Conservation (phyloP, 2,113 vertebrate species). For the Heterotilapia buettikoferi region DNA sequence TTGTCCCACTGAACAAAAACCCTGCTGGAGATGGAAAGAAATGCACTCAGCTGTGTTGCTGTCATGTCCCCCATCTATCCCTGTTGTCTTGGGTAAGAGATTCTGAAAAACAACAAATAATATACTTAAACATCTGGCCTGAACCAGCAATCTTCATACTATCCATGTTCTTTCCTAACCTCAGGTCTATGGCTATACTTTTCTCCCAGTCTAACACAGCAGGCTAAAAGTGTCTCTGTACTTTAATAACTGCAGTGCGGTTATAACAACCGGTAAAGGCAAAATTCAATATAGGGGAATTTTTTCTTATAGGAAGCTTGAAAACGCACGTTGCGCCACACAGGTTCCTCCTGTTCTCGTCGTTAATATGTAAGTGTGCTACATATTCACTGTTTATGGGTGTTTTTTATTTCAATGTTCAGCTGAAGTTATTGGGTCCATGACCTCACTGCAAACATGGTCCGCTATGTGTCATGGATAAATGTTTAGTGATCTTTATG, state of each 20-base stretch:
- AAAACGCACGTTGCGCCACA: neutral
- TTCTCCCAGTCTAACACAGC: neutral
- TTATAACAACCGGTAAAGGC: slow-evolving; percentile 34
- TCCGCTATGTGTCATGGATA: neutral
- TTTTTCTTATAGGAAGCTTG: neutral
- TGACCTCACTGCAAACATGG: slow-evolving; percentile 30
- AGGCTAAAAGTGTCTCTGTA: neutral
- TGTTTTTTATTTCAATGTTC: slow-evolving; percentile 47
- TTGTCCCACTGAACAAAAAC: neutral
- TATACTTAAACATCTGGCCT: neutral
- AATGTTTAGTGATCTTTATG: neutral
- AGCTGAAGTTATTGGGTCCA: slow-evolving; percentile 26
- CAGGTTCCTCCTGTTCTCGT: slow-evolving; percentile 53
- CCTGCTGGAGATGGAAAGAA: neutral
- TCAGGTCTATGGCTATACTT: neutral
- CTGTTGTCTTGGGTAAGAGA: neutral
- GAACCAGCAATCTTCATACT: neutral
- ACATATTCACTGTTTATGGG: slow-evolving; percentile 60
- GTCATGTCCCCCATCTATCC: neutral
- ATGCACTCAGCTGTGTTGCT: accelerated
- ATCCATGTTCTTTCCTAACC: neutral
- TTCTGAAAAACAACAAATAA: neutral
- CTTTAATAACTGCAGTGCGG: neutral
- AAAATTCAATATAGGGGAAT: neutral
- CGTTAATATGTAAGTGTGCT: slow-evolving; percentile 16